Percentiles rank a stretch among this genome's conserved stretches.
Conservation (phyloP, 1,140 invertebrate species). For the Panulirus ornatus region DNA sequence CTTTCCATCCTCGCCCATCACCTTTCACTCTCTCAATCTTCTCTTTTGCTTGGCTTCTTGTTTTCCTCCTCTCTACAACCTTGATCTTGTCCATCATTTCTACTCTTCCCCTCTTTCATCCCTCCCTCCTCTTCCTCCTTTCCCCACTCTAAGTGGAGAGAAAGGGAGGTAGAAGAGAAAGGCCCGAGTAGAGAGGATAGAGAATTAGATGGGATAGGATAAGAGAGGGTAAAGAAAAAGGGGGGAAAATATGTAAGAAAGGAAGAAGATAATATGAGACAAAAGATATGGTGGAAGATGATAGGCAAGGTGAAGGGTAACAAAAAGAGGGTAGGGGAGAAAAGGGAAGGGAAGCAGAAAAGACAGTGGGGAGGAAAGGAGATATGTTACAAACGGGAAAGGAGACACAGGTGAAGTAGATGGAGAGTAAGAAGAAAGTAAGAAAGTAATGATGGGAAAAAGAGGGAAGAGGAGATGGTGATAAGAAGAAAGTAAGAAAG, state of each 20-base stretch:
- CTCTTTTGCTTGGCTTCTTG: too few species aligned
- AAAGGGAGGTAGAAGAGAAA: not conserved
- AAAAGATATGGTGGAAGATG: not conserved
- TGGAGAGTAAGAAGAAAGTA: not conserved
- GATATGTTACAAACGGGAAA: too few species aligned
- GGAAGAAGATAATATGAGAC: not conserved
- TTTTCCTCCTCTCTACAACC: too few species aligned
- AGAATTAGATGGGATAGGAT: not conserved
- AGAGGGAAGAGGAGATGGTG: not conserved
- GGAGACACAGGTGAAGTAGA: not conserved
- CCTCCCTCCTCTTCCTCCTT: too few species aligned
- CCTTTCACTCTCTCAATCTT: too few species aligned
- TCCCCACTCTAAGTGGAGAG: too few species aligned
- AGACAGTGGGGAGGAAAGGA: not conserved
- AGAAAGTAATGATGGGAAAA: not conserved
- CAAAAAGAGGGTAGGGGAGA: too few species aligned
- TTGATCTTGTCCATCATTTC: too few species aligned
- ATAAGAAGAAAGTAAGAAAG: not conserved
- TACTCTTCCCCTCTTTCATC: too few species aligned
- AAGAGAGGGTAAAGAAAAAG: not conserved
- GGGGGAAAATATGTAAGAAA: not conserved
- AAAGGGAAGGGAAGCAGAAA: too few species aligned
- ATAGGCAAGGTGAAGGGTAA: too few species aligned
- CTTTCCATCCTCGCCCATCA: too few species aligned
- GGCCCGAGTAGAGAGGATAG: not conserved